Conservation (phyloP, 2,113 vertebrate species). For the Xiphophorus couchianus region DNA sequence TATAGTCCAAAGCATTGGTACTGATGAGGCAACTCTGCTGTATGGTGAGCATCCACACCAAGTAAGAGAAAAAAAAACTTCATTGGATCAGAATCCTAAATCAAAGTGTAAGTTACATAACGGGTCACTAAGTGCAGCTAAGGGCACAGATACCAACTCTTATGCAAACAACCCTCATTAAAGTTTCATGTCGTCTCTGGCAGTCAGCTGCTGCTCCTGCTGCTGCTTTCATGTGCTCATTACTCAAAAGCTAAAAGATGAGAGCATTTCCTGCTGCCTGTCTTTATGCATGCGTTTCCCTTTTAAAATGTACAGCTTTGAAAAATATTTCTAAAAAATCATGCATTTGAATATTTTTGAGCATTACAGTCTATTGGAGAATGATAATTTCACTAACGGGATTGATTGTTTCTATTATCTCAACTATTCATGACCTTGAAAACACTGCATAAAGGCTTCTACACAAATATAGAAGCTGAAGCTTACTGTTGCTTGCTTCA, state of each 20-base stretch:
- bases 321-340: conserved; percentile 10
- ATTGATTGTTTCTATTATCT: conserved; percentile 1
- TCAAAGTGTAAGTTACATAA: conserved; percentile 12
- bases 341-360: conserved; percentile 26
- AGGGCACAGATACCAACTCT: conserved; percentile 15
- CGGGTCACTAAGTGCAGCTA: conserved; percentile 19
- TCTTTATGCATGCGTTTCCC: conserved; percentile 17
- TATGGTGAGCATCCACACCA: not conserved
- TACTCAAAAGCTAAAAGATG: conserved; percentile 36
- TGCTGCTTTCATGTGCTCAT: conserved; percentile 22
- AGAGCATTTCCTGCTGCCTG: conserved; percentile 23
- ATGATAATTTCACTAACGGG: conserved; percentile 10
- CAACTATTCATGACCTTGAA: conserved; percentile 5
- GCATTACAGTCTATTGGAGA: conserved; percentile 5
- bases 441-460: not conserved
- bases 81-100: conserved; percentile 2
- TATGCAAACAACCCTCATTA: conserved; percentile 39
- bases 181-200: conserved; percentile 25
- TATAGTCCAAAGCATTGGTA: not conserved
- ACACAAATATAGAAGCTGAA: not conserved
- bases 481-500: not conserved
- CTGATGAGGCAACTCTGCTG: not conserved
- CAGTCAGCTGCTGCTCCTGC: conserved; percentile 13
- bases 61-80: not conserved
- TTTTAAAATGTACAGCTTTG: conserved; percentile 5